Conservation (phyloP, 2,888 invertebrate species). For the Mylabris sibirica region DNA sequence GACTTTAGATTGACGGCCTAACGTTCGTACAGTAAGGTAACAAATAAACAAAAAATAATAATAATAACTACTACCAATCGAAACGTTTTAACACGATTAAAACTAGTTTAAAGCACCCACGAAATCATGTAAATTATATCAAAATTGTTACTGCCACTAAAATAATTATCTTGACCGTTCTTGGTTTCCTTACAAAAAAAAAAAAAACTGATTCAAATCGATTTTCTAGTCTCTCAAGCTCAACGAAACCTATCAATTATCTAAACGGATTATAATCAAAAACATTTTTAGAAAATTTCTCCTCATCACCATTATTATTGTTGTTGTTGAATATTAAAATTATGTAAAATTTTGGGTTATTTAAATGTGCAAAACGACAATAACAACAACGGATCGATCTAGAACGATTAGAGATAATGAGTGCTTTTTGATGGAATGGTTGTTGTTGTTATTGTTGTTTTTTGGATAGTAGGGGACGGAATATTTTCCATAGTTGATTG, state of each 20-base stretch:
- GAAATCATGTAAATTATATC: slow-evolving; percentile 11
- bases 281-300: neutral
- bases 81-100: neutral
- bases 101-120: slow-evolving; percentile 1
- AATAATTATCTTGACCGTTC: neutral
- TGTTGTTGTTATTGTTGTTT: neutral
- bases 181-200: too few relatives aligned
- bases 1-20: neutral
- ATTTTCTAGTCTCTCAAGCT: slow-evolving; percentile 12
- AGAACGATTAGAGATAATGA: neutral
- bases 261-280: neutral
- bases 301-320: neutral
- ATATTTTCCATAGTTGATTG: neutral
- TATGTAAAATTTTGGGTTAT: slow-evolving; percentile 2
- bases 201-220: neutral
- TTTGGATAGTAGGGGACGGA: neutral
- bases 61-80: neutral
- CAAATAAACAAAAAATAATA: neutral
- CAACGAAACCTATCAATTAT: neutral
- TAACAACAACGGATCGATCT: neutral
- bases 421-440: neutral
- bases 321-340: slow-evolving; percentile 1
- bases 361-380: neutral
- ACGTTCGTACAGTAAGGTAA: neutral
- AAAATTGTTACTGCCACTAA: neutral